Conservation (phyloP, 2,888 invertebrate genomes). For the Lasioglossum marginatum region DNA sequence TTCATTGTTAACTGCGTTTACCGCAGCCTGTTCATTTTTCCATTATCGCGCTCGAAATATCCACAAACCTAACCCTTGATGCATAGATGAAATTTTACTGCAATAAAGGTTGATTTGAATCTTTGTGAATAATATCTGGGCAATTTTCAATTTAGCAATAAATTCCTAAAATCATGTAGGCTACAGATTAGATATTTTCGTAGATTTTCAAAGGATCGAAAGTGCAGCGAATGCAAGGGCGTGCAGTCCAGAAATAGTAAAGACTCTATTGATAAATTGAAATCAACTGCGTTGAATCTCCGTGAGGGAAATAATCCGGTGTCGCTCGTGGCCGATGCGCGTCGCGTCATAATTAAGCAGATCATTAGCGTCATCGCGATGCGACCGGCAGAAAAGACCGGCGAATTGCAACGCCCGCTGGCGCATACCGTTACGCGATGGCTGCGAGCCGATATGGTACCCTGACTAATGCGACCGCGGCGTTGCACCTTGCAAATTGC, state of each 20-base stretch:
- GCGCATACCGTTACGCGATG: conserved; percentile 83
- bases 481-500: conserved; percentile 84
- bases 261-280: conserved; percentile 1
- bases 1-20: background rate
- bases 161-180: background rate
- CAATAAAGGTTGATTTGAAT: too few species aligned
- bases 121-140: background rate
- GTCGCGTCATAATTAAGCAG: conserved; percentile 82
- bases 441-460: conserved; percentile 81
- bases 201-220: background rate
- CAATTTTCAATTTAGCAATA: background rate
- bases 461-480: conserved; percentile 82
- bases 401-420: conserved; percentile 77
- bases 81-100: background rate
- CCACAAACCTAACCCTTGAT: background rate
- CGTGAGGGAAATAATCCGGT: background rate
- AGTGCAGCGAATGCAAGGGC: background rate
- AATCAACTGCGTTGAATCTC: conserved; percentile 1
- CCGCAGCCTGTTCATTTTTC: background rate
- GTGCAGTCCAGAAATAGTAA: background rate
- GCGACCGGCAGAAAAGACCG: conserved; percentile 59
- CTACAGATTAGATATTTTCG: background rate
- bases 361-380: conserved; percentile 82
- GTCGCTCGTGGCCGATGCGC: conserved; percentile 56
- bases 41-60: background rate